Conservation (phyloP, 2,113 vertebrate species). For the Sorex araneus region DNA sequence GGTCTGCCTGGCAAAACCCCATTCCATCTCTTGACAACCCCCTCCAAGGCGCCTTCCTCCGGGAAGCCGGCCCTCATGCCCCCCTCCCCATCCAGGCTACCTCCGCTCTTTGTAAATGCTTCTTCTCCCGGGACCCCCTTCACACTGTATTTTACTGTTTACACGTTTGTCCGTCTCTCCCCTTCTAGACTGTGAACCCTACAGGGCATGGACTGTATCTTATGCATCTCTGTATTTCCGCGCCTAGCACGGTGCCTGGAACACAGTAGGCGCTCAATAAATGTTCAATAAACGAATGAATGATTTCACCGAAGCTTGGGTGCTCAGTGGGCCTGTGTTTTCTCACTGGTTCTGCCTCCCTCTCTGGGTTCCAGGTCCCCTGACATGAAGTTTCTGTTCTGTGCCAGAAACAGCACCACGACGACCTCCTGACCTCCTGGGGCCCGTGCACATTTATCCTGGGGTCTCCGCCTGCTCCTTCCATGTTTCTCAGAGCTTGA, state of each 20-base stretch:
- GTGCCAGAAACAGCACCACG: background rate
- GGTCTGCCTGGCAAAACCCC: conserved; percentile 76
- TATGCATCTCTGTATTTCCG: conserved; percentile 83
- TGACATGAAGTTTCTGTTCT: background rate
- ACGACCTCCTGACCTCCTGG: too few species aligned
- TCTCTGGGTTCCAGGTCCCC: background rate
- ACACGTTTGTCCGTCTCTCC: conserved; percentile 72
- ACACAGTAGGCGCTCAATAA: conserved; percentile 85
- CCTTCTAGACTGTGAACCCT: conserved; percentile 84
- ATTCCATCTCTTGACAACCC: conserved; percentile 36
- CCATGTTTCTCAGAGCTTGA: background rate
- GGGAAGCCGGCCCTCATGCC: conserved; percentile 26
- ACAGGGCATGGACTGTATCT: conserved; percentile 85
- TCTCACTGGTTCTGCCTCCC: background rate
- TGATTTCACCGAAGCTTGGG: conserved; percentile 65
- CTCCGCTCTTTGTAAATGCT: conserved; percentile 82
- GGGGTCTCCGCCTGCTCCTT: background rate
- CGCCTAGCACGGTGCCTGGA: conserved; percentile 84
- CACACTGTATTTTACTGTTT: conserved; percentile 81
- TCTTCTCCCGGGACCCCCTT: conserved; percentile 15
- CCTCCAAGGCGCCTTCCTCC: conserved; percentile 18
- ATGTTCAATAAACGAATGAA: conserved; percentile 79
- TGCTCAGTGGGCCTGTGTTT: conserved; percentile 12
- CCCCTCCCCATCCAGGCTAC: conserved; percentile 60
- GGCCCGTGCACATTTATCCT: background rate